Conservation (phyloP, 2,888 invertebrate genomes). For the Mantis religiosa region DNA sequence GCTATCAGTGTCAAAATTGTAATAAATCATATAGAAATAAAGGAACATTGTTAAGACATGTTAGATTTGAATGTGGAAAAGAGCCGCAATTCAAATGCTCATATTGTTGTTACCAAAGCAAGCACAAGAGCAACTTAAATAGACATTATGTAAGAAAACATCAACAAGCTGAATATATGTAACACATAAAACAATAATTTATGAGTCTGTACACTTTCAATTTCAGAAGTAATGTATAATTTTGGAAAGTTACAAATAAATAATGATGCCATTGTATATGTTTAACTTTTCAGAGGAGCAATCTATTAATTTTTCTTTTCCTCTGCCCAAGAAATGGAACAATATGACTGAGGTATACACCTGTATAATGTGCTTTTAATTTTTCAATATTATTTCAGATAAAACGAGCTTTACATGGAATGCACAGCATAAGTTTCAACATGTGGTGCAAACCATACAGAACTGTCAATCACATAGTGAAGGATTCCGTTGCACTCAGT, state of each 20-base stretch:
- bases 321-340: not conserved
- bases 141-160: slow-evolving; percentile 16
- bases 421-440: no score
- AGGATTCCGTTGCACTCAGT: slow-evolving; percentile 15
- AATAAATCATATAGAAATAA: slow-evolving; percentile 11
- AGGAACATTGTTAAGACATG: not conserved
- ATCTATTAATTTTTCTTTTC: not conserved
- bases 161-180: not conserved
- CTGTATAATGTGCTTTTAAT: not conserved
- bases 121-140: slow-evolving; percentile 22
- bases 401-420: not conserved
- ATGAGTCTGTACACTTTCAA: not conserved
- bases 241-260: not conserved
- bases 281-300: not conserved
- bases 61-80: slow-evolving; percentile 33
- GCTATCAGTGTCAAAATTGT: slow-evolving; percentile 14
- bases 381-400: not conserved
- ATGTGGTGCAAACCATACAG: not conserved
- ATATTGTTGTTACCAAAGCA: slow-evolving; percentile 19
- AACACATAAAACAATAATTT: not conserved
- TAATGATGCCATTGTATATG: not conserved
- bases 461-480: not conserved
- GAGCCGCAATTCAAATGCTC: slow-evolving; percentile 34
- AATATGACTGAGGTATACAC: not conserved
- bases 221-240: not conserved